A percentile compares a stretch with the other conserved stretches of the same genome.
Evolutionary conservation across 2,797 vertebrate species (phyloP).

Genomic region (Hozukius guyotensis): DNA sequence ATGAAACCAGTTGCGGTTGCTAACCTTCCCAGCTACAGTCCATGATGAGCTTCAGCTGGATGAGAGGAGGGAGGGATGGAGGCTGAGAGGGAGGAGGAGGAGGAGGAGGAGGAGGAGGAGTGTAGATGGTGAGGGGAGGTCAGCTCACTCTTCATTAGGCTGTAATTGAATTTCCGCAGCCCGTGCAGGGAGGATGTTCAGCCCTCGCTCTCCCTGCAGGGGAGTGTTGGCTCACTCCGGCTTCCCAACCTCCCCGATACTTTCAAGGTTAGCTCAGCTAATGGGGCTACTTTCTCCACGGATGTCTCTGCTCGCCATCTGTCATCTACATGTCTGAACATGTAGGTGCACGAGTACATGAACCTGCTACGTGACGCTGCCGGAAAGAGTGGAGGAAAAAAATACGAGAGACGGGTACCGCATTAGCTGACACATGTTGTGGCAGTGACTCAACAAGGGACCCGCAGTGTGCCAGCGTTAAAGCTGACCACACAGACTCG

Average conservation of each 20-base stretch:
- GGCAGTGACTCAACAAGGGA: constrained; percentile 4
- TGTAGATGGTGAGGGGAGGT: constrained; percentile 47
- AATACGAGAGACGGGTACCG: neutral
- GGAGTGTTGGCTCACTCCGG: constrained; percentile 40
- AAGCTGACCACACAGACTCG: neutral
- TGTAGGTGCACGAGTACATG: constrained; percentile 10
- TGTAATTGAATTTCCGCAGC: constrained; percentile 74
- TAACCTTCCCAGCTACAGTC: constrained; percentile 36
- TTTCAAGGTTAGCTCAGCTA: constrained; percentile 71
- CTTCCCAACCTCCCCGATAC: constrained; percentile 41
- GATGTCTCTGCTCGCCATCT: constrained; percentile 38
- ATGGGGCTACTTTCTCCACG: constrained; percentile 42
- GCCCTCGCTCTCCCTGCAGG: constrained; percentile 54
- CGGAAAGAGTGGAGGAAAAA: neutral
- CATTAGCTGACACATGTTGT: neutral
- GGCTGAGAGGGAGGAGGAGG: neutral
- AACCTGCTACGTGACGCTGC: neutral
- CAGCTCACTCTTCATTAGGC: constrained; percentile 74
- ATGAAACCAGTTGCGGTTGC: constrained; percentile 11
- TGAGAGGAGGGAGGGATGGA: neutral
- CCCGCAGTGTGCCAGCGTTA: neutral
- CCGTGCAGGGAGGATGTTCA: constrained; percentile 54
- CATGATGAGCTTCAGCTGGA: constrained; percentile 52
- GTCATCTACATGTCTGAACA: constrained; percentile 40
- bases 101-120: neutral